Evolutionary conservation across 2,888 invertebrate genomes (phyloP), one percentile per base, ranked within the genome.

Genomic region (Noctua janthina): DNA sequence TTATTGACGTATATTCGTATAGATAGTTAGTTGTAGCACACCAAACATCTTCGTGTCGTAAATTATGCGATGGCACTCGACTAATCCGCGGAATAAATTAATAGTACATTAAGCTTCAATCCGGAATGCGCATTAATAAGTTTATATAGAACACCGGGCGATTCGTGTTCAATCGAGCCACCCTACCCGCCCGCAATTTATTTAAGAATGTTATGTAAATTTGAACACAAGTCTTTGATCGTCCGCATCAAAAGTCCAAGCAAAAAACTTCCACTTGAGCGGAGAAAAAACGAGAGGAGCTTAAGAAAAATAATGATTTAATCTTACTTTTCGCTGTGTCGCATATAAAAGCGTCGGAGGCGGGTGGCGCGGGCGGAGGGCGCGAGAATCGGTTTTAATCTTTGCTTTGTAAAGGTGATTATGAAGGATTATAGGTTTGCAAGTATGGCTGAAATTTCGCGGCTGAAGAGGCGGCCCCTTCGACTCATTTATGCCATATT

Each of bases 381-480:
- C 93, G 95, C 93, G 91, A 95, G 96, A 96, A 97, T 96, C 96
- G 97, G 95, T 97, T 97, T 97, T 97, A 97, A 97, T 97, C 97
- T 97, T 97, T 97, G 97, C 97, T 97, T 97, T 97, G 97, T 97
- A 97, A 97, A 97, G 97, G 97, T 97, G 97, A 97, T 97, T 97
- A 97, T 97, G 95, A 97, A 93, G 96, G 97, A 97, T 97, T 97
- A 97, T 97, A 96, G 97, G 97, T 97, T 97, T 96, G 96, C 93
- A 97, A 97, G 97, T 97, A 97, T 96, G 97, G 93, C 96, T 94
- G 96, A 96, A 96, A 95, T 96, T 96, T 96, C 94, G 94, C 93
- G 95, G 94, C 96, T 94, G 94, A 94, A 93, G 94, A 93, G 93
- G 91, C 93, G 93, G 91, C 93, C 93, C 94, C 94, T 93, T 92